Conservation (phyloP, 2,888 invertebrate species). For the Chouioia cunea region DNA sequence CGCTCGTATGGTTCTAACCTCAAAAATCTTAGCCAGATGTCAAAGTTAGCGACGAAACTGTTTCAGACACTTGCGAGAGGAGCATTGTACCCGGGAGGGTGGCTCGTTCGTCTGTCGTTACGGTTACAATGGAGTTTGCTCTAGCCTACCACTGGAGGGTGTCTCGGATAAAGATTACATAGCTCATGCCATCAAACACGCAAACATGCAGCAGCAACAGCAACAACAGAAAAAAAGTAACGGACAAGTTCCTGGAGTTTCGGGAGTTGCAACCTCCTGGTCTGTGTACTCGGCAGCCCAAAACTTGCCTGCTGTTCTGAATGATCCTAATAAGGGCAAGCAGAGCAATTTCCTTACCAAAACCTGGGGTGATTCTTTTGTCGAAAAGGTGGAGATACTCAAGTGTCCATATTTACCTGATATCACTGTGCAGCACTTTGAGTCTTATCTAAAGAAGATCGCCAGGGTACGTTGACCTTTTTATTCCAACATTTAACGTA, state of each 20-base stretch:
- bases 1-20: constrained; percentile 17
- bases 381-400: constrained; percentile 83
- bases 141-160: constrained; percentile 89
- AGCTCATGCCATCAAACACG: constrained; percentile 82
- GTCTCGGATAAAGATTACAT: constrained; percentile 90
- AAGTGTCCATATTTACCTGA: constrained; percentile 87
- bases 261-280: constrained; percentile 71
- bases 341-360: constrained; percentile 94
- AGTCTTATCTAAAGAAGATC: constrained; percentile 86
- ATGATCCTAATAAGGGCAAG: constrained; percentile 93
- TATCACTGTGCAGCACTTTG: constrained; percentile 87
- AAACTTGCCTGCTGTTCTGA: constrained; percentile 94
- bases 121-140: constrained; percentile 89
- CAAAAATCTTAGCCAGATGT: constrained; percentile 13
- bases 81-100: constrained; percentile 87
- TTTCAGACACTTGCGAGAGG: constrained; percentile 81
- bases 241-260: constrained; percentile 63
- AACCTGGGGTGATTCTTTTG: constrained; percentile 97
- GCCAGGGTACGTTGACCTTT: constrained; percentile 64
- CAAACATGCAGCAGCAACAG: constrained; percentile 62
- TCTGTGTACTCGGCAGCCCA: constrained; percentile 92
- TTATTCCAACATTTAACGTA: neutral
- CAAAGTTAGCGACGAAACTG: constrained; percentile 48
- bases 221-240: constrained; percentile 69
- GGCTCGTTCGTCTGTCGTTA: constrained; percentile 89